Percentiles rank a stretch among this genome's conserved stretches.
These are phyloP conservation scores for Acridotheres tristis DNA, from an alignment of 2,797 vertebrate genomes.

Conservation along the genomic window DNA sequence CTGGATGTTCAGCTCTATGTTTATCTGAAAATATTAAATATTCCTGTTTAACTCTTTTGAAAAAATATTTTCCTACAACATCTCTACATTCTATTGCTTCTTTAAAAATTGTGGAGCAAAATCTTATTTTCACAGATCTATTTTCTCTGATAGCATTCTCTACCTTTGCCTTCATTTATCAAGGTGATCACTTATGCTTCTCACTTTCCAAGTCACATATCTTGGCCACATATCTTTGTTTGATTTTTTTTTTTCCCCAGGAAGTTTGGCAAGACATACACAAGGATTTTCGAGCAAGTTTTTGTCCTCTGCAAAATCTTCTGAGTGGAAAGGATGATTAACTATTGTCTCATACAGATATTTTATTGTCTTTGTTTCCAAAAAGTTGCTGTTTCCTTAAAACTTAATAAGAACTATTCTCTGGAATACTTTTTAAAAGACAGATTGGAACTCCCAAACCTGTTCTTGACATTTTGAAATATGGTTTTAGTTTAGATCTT, in stretches of 20 bases:
- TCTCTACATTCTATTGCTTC: background rate
- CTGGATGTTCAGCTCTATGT: background rate
- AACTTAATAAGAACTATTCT: background rate
- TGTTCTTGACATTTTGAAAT: conserved; percentile 12
- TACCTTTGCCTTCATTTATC: background rate
- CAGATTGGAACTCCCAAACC: background rate
- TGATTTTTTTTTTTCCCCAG: background rate
- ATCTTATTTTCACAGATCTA: background rate
- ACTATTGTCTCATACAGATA: background rate
- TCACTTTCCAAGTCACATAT: background rate
- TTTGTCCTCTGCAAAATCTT: background rate
- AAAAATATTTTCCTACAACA: background rate
- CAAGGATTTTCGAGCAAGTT: background rate
- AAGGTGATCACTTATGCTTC: background rate
- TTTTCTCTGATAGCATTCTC: background rate
- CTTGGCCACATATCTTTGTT: background rate
- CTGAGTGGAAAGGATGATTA: background rate
- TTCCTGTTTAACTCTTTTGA: background rate
- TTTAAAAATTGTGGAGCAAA: background rate
- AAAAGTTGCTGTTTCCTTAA: background rate
- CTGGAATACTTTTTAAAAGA: background rate
- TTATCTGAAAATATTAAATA: background rate
- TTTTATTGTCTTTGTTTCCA: background rate
- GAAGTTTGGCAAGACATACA: background rate
- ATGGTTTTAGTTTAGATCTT: background rate